Evolutionary conservation across 2,797 vertebrate species (phyloP), one percentile per base, ranked within the genome.

Genomic region (Siniperca scherzeri): DNA sequence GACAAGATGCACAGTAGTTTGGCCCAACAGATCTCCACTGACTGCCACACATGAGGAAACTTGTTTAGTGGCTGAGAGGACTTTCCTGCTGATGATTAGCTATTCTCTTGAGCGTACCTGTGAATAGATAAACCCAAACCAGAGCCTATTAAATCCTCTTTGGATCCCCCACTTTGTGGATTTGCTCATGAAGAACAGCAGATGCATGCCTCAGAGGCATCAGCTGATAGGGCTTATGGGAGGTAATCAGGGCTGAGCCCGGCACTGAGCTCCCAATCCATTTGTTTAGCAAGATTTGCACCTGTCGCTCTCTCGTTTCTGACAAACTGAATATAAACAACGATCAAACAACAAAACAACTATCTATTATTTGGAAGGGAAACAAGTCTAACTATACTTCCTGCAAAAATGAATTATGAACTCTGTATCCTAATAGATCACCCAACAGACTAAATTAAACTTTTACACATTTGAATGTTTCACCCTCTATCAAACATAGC

Each of bases 211-310:
- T 78, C 46, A 10, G 59, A 88, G 85, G 92, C 78, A 74, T 88
- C 84, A 81, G 84, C 92, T 87, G 88, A 90, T 78, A 36, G 85
- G 91, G 88, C 87, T 95, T 93, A 93, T 50, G 55, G 80, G 68
- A 74, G 60, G 81, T 96, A 95, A 96, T 96, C 94, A 70, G 88
- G 87, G 88, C 91, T 96, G 87, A 95, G 92, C 91, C 67, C 25
- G 53, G 74, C 69, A 27, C 69, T 89, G 82, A 92, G 89, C 89
- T 80, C 77, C 81, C 79, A 83, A 95, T 94, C 95, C 94, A 87
- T 88, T 93, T 92, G 90, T 92, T 94, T 83, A 92, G 80, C 62
- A 71, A 85, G 85, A 85, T 90, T 83, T 90, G 88, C 92, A 94
- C 91, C 93, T 93, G 95, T 92, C 30, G 60, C 81, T 77, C 76